Evolutionary conservation across 2,113 vertebrate species (phyloP).

Genomic region (Lophochroa leadbeateri): DNA sequence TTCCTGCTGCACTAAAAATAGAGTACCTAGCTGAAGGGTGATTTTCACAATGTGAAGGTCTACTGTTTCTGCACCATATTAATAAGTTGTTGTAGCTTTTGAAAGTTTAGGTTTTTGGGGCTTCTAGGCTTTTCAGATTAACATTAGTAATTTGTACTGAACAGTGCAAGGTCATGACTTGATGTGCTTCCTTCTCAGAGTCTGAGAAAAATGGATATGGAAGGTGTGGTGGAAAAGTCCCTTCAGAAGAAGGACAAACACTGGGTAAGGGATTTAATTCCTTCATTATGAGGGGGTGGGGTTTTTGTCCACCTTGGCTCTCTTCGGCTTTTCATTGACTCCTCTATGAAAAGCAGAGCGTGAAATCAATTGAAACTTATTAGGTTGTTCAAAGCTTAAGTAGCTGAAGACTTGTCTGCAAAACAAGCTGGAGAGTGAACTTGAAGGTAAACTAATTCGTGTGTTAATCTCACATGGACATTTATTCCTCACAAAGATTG

Average conservation of each 20-base stretch:
- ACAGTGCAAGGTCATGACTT: background rate
- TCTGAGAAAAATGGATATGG: conserved; percentile 38
- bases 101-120: background rate
- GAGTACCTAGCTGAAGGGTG: background rate
- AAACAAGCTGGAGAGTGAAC: background rate
- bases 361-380: background rate
- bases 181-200: conserved; percentile 16
- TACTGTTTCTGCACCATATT: background rate
- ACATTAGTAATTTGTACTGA: background rate
- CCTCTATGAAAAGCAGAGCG: background rate
- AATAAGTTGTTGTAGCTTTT: background rate
- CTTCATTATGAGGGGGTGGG: background rate
- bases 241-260: background rate
- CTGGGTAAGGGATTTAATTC: conserved; percentile 3
- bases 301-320: background rate
- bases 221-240: background rate
- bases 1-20: background rate
- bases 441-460: background rate
- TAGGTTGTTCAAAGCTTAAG: background rate
- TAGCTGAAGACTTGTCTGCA: background rate
- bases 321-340: background rate
- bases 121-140: background rate
- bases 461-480: background rate
- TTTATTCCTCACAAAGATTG: background rate
- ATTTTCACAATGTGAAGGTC: background rate